Evolutionary conservation across 1,140 invertebrate genomes (phyloP).

Genomic region (Drosophila kanapiae): DNA sequence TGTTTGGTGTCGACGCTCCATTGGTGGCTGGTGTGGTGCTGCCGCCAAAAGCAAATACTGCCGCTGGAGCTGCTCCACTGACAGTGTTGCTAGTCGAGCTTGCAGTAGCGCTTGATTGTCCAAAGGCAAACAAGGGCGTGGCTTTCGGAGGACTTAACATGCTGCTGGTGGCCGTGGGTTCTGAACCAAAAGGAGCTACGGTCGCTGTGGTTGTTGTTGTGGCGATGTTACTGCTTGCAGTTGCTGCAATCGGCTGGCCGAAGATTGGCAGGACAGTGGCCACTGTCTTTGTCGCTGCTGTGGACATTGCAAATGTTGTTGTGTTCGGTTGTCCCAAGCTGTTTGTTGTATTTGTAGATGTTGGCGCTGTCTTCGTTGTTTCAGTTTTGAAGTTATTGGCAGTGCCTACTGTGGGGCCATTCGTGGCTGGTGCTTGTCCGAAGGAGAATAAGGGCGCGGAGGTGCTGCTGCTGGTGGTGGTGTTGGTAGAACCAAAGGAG

Average conservation of each 20-base stretch:
- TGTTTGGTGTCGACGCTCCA: neutral
- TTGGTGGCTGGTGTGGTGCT: neutral
- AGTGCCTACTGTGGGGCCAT: slow-evolving; percentile 9
- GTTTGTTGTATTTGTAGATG: slow-evolving; percentile 18
- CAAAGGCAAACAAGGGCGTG: slow-evolving; percentile 35
- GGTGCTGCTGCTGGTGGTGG: neutral
- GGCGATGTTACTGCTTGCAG: neutral
- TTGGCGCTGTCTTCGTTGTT: slow-evolving; percentile 8
- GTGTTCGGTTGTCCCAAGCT: slow-evolving; percentile 9
- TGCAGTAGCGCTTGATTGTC: slow-evolving; percentile 4
- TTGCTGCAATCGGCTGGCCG: slow-evolving; percentile 3
- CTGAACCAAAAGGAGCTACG: slow-evolving; percentile 28
- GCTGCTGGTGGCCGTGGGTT: neutral
- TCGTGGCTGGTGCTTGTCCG: slow-evolving; percentile 1
- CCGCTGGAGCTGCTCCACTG: neutral
- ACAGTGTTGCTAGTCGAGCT: neutral
- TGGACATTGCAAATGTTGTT: slow-evolving; percentile 29
- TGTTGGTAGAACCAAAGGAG: slow-evolving; percentile 7
- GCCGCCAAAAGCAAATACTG: slow-evolving; percentile 19
- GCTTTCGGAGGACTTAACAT: neutral
- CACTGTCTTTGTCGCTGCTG: neutral
- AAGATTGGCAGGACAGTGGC: slow-evolving; percentile 10
- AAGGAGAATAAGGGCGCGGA: slow-evolving; percentile 24
- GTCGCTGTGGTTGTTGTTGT: slow-evolving; percentile 6
- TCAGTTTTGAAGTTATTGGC: slow-evolving; percentile 42